Base-by-base conservation (phyloP, 1,140 invertebrate genomes). In the Conopomorpha cramerella region DNA sequence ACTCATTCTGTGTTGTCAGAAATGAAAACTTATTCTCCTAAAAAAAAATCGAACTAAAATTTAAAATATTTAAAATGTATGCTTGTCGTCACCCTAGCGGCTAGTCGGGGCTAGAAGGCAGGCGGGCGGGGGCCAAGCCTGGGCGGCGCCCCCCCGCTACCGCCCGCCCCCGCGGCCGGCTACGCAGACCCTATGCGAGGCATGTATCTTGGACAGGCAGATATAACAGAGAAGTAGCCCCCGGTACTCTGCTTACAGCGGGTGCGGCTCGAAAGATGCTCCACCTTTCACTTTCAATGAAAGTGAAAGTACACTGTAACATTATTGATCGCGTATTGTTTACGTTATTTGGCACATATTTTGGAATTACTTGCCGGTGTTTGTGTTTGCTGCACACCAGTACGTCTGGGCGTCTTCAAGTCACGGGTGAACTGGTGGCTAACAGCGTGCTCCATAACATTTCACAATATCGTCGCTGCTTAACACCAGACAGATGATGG, bases 181-280 rank as follows among this genome's bases (percentile, higher is more conserved):
- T 70, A 72, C 63, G 67, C 65, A 63, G 68, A 64, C 64, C 66
- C 68, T 73, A 73, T 73, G 68, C 68, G 68, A 73, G 64, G 66
- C 68, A 73, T 73, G 68, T 73, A 73, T 73, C 68, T 73, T 73
- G 68, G 65, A 67, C 67, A 58, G 60, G 61, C 68, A 68, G 68
- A 73, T 73, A 73, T 71, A 73, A 70, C 68, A 68, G 67, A 68
- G 65, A 71, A 73, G 66, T 73, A 70, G 68, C 68, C 68, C 67
- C 68, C 68, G 58, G 62, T 63, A 68, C 64, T 57, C 55, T 49
- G 63, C 58, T 60, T 66, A 46, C 49, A 58, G 42, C 46, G 39
- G 44, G 39, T 46, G 27, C 31, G 45, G 25, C 23, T 2, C 1
- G 32, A 3, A 27, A 12, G 43, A 32, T 55, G 51, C 68, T 73